A percentile compares a stretch with the other conserved stretches of the same genome.
phyloP scores from a whole-genome alignment of 2,113 vertebrate species.

The Geococcyx californianus region DNA sequence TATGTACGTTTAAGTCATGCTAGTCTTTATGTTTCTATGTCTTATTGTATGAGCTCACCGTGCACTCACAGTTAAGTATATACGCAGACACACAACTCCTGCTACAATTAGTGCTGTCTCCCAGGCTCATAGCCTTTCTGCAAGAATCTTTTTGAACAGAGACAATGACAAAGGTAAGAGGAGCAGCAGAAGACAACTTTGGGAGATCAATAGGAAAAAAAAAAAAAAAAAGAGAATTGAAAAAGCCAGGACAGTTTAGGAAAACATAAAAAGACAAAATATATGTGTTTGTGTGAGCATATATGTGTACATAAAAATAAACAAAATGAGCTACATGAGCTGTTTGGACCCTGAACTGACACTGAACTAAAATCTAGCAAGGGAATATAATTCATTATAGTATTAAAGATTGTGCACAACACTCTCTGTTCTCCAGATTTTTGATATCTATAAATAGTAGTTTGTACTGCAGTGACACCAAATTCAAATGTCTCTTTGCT shows the following conservation, averaged over 20 bases:
- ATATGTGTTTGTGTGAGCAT: accelerated
- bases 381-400: background rate
- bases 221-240: background rate
- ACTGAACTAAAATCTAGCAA: background rate
- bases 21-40: background rate
- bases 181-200: background rate
- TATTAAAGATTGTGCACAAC: background rate
- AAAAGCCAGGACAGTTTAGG: background rate
- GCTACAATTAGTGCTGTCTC: background rate
- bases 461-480: background rate
- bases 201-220: background rate
- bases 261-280: background rate
- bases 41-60: background rate
- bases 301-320: background rate
- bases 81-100: background rate
- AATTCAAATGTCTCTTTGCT: background rate
- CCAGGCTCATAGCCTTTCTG: background rate
- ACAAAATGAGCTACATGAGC: background rate
- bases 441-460: background rate
- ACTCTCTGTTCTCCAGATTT: background rate
- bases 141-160: background rate
- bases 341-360: background rate
- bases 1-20: background rate
- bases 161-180: background rate
- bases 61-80: background rate